Percentiles rank a stretch among this genome's conserved stretches.
Evolutionary conservation across 2,888 invertebrate species (phyloP).

Genomic region (Parnassius mnemosyne): DNA sequence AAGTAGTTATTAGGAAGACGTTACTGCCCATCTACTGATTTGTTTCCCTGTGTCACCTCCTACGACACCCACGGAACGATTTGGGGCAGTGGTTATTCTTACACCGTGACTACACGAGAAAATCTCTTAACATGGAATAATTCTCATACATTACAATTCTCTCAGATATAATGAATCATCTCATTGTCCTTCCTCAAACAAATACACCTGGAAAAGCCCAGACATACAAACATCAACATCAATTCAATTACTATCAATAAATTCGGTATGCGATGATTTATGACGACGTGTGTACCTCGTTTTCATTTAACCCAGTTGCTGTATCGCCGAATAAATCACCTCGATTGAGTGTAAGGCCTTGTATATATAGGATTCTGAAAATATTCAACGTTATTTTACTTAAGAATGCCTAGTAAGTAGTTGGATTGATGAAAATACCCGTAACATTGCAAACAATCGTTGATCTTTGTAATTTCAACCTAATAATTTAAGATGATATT

Average conservation of each 20-base stretch:
- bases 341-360: slow-evolving; percentile 32
- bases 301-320: slow-evolving; percentile 57
- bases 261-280: slow-evolving; percentile 25
- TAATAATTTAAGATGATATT: too few relatives aligned
- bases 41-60: too few relatives aligned
- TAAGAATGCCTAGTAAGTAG: too few relatives aligned
- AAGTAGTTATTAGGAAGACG: too few relatives aligned
- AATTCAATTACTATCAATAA: slow-evolving; percentile 22
- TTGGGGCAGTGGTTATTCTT: too few relatives aligned
- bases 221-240: slow-evolving; percentile 23
- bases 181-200: slow-evolving; percentile 14
- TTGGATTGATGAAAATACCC: too few relatives aligned
- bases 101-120: too few relatives aligned
- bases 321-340: slow-evolving; percentile 49
- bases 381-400: slow-evolving; percentile 1
- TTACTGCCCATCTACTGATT: too few relatives aligned
- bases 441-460: too few relatives aligned
- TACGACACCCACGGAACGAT: too few relatives aligned
- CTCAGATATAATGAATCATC: slow-evolving; percentile 9
- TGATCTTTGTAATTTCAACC: too few relatives aligned
- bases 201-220: slow-evolving; percentile 23
- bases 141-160: neutral
- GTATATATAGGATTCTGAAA: slow-evolving; percentile 16
- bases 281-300: slow-evolving; percentile 31
- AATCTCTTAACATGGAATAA: too few relatives aligned